Evolutionary conservation across 1,140 invertebrate species (phyloP), one percentile per base, ranked within the genome.

Genomic region (Drosophila cardini): DNA sequence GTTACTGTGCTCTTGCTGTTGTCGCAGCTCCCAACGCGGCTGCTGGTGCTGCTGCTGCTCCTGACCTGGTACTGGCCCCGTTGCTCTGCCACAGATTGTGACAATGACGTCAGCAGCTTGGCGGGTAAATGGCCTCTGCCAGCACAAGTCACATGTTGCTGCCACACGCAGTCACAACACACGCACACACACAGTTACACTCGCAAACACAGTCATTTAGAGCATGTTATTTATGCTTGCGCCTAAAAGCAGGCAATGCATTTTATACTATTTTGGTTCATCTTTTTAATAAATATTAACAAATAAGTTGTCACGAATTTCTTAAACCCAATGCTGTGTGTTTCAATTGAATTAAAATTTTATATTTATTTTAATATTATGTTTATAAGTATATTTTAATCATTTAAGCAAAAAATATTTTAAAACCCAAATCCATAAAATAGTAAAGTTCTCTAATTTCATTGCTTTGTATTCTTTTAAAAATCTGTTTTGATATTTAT

Each of bases 51-150:
- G 58, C 16, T 38, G 57, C 34, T 65, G 60, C 38, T 75, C 40
- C 42, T 63, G 72, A 52, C 71, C 75, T 77, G 70, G 53, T 16
- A 53, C 32, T 57, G 46, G 36, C 50, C 48, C 45, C 63, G 53
- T 45, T 57, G 56, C 40, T 60, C 45, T 40, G n/a, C 38, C 52
- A 10, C 36, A 50, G 32, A n/a, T 64, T 38, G 34, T 65, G 75
- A 76, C 87, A 64, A 74, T 90, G 89, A 91, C 89, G 89, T 91
- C 89, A 91, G 78, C 74, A 79, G 40, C 21, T 55, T 55, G 73
- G 63, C 75, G 83, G 89, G 89, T 91, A 91, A 91, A 91, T 78
- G 89, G 78, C 84, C 89, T 89, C 81, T 90, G 76, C 74, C 76
- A 71, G 52, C 64, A 18, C 64, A 18, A 60, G 76, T 87, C 84